Percentiles rank a stretch among this genome's conserved stretches.
Conservation (phyloP, 2,113 vertebrate genomes). For the Atlantisia rogersi region DNA sequence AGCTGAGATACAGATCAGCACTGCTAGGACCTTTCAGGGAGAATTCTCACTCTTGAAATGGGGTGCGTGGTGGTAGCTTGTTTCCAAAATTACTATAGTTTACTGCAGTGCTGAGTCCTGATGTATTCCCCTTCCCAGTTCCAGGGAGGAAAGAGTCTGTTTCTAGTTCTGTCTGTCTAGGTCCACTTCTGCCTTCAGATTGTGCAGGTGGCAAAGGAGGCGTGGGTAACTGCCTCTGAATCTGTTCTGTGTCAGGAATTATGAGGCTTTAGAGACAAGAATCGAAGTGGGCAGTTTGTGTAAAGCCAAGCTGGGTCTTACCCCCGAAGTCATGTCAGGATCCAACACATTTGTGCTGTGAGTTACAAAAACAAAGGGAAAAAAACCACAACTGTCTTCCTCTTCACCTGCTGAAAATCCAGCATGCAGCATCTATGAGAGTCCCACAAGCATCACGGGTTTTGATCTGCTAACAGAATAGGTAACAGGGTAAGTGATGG, state of each 20-base stretch:
- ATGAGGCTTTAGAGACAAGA: neutral
- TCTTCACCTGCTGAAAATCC: neutral
- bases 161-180: neutral
- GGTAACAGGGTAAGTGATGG: neutral
- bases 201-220: neutral
- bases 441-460: neutral
- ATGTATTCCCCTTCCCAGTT: neutral
- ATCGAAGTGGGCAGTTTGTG: neutral
- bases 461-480: neutral
- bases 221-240: neutral
- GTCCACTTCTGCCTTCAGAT: neutral
- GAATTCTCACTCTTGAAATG: neutral
- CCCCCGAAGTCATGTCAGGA: neutral
- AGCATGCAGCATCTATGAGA: neutral
- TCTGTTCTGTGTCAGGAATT: neutral
- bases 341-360: neutral
- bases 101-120: neutral
- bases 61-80: neutral
- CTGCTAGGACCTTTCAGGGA: neutral
- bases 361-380: neutral
- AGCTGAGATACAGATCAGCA: neutral
- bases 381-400: neutral
- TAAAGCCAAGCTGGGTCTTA: neutral
- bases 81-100: neutral
- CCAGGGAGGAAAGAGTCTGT: neutral